These are phyloP conservation scores for Magallana angulata DNA, from an alignment of 1,140 invertebrate species.

Conservation along the genomic window DNA sequence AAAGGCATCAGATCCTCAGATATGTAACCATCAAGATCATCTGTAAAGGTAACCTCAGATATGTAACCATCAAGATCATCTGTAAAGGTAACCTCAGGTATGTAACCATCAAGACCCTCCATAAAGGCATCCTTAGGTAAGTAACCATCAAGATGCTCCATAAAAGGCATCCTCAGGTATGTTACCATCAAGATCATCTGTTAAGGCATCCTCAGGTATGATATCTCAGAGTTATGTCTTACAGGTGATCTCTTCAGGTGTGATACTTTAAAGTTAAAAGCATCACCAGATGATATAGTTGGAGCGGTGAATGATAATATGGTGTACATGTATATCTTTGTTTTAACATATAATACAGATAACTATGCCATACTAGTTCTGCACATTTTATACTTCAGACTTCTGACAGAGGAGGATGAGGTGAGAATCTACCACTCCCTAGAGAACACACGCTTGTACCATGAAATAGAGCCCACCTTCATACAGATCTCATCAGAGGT, in stretches of 20 bases:
- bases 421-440: constrained; percentile 88
- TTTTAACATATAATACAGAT: background rate
- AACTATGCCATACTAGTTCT: background rate
- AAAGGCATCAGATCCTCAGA: background rate
- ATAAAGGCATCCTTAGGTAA: constrained; percentile 72
- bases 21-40: background rate
- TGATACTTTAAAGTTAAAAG: background rate
- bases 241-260: background rate
- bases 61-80: background rate
- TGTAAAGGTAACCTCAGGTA: constrained; percentile 71
- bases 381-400: constrained; percentile 78
- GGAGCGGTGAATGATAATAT: background rate
- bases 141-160: background rate
- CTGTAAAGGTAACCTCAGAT: constrained; percentile 71
- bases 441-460: constrained; percentile 91
- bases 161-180: background rate
- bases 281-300: constrained; percentile 71
- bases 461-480: constrained; percentile 88
- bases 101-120: background rate
- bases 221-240: background rate
- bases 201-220: background rate
- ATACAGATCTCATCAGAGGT: constrained; percentile 86
- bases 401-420: constrained; percentile 85
- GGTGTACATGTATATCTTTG: background rate
- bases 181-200: background rate